Conservation (phyloP, 2,113 vertebrate genomes). For the Chamaea fasciata region DNA sequence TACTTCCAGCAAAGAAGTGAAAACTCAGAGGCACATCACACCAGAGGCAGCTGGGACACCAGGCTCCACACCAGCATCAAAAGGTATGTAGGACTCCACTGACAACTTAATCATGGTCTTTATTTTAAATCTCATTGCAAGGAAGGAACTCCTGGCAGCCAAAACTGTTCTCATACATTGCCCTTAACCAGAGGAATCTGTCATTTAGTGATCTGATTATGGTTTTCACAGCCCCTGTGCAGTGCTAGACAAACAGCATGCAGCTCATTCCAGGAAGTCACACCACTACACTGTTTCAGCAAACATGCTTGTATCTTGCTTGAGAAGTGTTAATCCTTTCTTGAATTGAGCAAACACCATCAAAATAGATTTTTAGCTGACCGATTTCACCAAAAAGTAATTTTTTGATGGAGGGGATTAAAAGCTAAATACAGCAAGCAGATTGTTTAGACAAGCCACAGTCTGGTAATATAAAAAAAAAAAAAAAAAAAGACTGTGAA, state of each 20-base stretch:
- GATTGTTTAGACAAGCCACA: slow-evolving; percentile 35
- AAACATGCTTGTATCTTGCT: neutral
- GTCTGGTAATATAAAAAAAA: neutral
- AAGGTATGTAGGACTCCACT: neutral
- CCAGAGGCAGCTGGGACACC: neutral
- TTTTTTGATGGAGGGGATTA: slow-evolving; percentile 21
- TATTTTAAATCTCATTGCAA: neutral
- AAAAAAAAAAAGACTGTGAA: neutral
- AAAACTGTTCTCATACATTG: neutral
- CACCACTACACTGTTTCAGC: neutral
- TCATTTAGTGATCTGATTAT: neutral
- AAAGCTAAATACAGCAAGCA: slow-evolving; percentile 2
- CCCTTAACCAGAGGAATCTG: neutral
- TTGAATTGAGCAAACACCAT: neutral
- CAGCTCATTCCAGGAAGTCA: neutral
- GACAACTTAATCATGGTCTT: neutral
- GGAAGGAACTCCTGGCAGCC: neutral
- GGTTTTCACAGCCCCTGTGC: neutral
- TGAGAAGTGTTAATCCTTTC: neutral
- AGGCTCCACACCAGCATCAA: neutral
- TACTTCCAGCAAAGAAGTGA: neutral
- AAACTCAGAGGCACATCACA: neutral
- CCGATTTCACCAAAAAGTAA: neutral
- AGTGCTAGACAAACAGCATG: neutral
- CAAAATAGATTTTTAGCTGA: neutral